Conservation (phyloP, 2,797 vertebrate species). For the Epinephelus coioides region DNA sequence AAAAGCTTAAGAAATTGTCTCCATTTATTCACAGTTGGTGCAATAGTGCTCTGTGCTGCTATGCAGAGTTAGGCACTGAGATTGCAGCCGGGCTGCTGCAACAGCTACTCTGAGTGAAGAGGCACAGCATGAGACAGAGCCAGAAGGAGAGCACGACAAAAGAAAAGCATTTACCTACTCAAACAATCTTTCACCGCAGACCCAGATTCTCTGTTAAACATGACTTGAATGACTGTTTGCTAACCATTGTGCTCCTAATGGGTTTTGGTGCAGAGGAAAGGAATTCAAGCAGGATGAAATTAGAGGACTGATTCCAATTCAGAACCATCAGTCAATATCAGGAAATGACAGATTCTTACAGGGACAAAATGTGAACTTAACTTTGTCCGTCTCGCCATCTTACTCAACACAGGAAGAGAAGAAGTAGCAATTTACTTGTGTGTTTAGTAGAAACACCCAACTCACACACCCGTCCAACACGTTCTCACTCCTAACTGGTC, state of each 20-base stretch:
- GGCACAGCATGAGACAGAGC: slow-evolving; percentile 18
- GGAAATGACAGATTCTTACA: background rate
- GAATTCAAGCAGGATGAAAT: background rate
- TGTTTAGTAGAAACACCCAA: background rate
- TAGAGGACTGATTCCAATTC: background rate
- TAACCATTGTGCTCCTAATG: background rate
- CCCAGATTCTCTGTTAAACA: background rate
- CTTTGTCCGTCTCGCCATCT: background rate
- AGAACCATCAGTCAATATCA: background rate
- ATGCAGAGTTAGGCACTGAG: slow-evolving; percentile 12
- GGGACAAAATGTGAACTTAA: background rate
- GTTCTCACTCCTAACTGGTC: too few relatives aligned
- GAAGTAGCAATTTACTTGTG: background rate
- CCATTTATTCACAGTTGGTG: slow-evolving; percentile 4
- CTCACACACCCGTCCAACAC: too few relatives aligned
- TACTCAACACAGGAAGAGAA: background rate
- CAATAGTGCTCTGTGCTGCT: background rate
- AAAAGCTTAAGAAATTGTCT: background rate
- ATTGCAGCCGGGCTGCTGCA: slow-evolving; percentile 8
- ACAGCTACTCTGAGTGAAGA: slow-evolving; percentile 34
- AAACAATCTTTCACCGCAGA: background rate
- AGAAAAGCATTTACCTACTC: slow-evolving; percentile 2
- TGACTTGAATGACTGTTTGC: background rate
- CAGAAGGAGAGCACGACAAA: background rate
- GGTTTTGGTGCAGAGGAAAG: background rate